Conservation (phyloP, 2,797 vertebrate species). For the Bovichtus variegatus region DNA sequence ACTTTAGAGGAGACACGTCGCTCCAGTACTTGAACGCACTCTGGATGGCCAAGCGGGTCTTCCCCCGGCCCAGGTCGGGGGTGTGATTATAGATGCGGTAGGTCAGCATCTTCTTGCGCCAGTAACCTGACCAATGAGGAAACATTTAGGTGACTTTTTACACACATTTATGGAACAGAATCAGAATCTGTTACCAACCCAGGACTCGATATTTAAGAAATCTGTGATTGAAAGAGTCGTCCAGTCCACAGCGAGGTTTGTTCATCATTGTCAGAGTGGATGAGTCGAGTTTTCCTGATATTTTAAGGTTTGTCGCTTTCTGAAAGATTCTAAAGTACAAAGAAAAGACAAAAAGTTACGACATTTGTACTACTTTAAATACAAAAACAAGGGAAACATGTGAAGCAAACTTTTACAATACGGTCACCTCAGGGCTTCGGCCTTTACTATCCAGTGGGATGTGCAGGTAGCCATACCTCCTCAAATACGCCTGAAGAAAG, state of each 20-base stretch:
- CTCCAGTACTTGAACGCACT: conserved; percentile 90
- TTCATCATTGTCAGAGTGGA: conserved; percentile 84
- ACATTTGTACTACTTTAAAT: not conserved
- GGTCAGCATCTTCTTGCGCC: conserved; percentile 88
- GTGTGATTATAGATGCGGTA: conserved; percentile 87
- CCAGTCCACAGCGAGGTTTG: conserved; percentile 88
- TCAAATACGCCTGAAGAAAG: conserved; percentile 84
- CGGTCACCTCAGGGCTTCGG: conserved; percentile 84
- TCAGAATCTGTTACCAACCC: conserved; percentile 74
- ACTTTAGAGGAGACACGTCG: conserved; percentile 83
- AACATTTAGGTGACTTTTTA: not conserved
- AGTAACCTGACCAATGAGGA: conserved; percentile 78
- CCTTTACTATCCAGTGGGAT: conserved; percentile 75
- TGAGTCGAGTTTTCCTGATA: conserved; percentile 82
- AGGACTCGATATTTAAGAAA: conserved; percentile 84
- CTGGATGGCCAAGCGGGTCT: conserved; percentile 82
- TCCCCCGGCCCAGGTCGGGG: conserved; percentile 75
- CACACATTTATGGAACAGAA: not conserved
- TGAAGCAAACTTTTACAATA: not conserved
- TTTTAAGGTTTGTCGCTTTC: conserved; percentile 79
- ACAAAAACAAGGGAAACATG: not conserved
- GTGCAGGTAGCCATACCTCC: conserved; percentile 87
- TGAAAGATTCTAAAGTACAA: conserved; percentile 85
- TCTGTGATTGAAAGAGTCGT: conserved; percentile 85
- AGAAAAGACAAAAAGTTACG: not conserved